phyloP scores from a whole-genome alignment of 2,797 vertebrate genomes.

The Phrynocephalus guinanensis region DNA sequence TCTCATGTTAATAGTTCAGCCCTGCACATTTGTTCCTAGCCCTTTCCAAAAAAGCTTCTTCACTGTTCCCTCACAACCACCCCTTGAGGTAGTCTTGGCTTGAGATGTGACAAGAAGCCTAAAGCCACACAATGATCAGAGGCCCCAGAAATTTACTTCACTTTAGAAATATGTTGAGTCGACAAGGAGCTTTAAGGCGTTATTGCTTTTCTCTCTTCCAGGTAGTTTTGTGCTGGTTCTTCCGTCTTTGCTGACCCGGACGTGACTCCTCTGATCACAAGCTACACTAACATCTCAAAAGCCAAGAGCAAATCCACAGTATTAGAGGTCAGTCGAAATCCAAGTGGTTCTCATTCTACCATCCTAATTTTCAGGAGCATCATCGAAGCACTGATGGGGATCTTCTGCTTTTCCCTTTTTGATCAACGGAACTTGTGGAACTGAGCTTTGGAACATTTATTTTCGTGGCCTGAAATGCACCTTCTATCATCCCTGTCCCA shows the following conservation, averaged over 20 bases:
- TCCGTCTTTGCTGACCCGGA: slow-evolving; percentile 63
- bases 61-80: not conserved
- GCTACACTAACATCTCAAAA: slow-evolving; percentile 56
- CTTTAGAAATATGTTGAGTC: not conserved
- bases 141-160: not conserved
- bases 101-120: not conserved
- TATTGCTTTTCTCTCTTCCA: slow-evolving; percentile 51
- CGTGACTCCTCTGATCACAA: slow-evolving; percentile 58
- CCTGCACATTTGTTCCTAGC: not conserved
- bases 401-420: not conserved
- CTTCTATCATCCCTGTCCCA: too few relatives aligned
- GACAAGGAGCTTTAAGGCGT: not conserved
- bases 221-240: slow-evolving; percentile 58
- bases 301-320: slow-evolving; percentile 59
- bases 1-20: not conserved
- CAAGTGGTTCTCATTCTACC: not conserved
- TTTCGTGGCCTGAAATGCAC: not conserved
- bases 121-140: not conserved
- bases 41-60: not conserved
- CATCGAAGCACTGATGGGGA: too few relatives aligned
- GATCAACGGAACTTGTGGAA: not conserved
- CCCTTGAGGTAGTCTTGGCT: not conserved
- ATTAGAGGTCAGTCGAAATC: slow-evolving; percentile 71
- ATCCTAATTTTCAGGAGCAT: not conserved
- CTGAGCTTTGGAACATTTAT: too few relatives aligned